Conservation (phyloP, 2,888 invertebrate genomes). For the Taenaris catops region DNA sequence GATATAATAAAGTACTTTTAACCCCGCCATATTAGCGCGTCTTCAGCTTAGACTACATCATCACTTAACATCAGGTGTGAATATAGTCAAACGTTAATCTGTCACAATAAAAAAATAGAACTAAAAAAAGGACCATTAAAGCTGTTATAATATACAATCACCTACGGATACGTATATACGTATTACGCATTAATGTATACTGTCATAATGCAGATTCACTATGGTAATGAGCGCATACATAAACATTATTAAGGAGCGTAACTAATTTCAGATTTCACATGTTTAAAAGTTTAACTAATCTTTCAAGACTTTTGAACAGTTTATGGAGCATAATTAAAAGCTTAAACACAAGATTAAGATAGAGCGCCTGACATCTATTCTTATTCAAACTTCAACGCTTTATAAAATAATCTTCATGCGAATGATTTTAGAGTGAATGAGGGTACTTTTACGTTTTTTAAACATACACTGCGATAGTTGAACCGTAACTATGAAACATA, state of each 20-base stretch:
- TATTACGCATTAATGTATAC: neutral
- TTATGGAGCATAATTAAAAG: slow-evolving; percentile 27
- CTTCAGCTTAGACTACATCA: no score
- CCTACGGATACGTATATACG: no score
- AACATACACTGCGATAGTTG: neutral
- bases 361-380: slow-evolving; percentile 21
- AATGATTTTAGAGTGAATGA: slow-evolving; percentile 3
- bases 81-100: no score
- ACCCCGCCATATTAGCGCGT: no score
- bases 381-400: slow-evolving; percentile 18
- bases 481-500: neutral
- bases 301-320: slow-evolving; percentile 16
- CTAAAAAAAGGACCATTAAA: no score
- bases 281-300: slow-evolving; percentile 16
- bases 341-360: slow-evolving; percentile 23
- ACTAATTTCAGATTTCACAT: slow-evolving; percentile 17
- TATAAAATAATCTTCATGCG: slow-evolving; percentile 10
- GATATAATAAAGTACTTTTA: no score
- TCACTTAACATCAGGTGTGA: no score
- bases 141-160: slow-evolving; percentile 1
- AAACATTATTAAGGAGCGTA: slow-evolving; percentile 12
- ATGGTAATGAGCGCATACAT: slow-evolving; percentile 2
- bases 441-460: neutral
- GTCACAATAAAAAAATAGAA: no score
- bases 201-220: neutral